Evolutionary conservation across 92 coral and sea anemone species (phyloP).

Genomic region (Bergia sp.): DNA sequence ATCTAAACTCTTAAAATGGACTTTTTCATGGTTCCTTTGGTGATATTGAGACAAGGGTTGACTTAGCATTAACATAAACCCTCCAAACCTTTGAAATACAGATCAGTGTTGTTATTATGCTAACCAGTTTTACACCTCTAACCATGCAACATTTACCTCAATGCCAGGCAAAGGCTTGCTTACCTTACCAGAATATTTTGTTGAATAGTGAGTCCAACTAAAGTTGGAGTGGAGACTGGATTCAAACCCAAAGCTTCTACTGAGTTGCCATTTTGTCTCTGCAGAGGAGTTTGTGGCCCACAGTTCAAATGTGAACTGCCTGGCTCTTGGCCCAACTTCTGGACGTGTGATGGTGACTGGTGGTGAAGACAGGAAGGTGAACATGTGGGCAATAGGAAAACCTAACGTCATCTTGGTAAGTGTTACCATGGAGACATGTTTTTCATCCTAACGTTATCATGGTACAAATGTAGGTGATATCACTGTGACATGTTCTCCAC

Average conservation of each 20-base stretch:
- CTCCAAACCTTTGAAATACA: no score
- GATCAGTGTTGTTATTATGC: no score
- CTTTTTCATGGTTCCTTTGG: no score
- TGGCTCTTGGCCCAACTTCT: constrained; percentile 92
- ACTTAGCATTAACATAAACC: no score
- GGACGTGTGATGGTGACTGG: constrained; percentile 99
- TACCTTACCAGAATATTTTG: background rate
- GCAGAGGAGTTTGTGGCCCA: constrained; percentile 99
- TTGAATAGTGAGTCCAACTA: background rate
- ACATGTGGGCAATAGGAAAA: constrained; percentile 99
- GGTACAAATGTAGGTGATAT: no score
- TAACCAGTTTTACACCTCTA: no score
- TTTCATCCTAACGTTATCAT: no score
- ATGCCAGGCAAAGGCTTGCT: no score
- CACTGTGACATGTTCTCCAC: background rate
- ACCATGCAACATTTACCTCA: no score
- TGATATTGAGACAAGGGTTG: no score
- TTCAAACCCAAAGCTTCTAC: background rate
- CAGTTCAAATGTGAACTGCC: constrained; percentile 95
- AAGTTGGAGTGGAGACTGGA: background rate
- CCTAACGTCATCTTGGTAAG: constrained; percentile 97
- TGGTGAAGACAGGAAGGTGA: constrained; percentile 96
- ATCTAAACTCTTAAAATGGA: no score
- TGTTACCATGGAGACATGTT: no score
- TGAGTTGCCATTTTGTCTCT: background rate